phyloP scores from a whole-genome alignment of 2,113 vertebrate species.

The Trogon surrucura region DNA sequence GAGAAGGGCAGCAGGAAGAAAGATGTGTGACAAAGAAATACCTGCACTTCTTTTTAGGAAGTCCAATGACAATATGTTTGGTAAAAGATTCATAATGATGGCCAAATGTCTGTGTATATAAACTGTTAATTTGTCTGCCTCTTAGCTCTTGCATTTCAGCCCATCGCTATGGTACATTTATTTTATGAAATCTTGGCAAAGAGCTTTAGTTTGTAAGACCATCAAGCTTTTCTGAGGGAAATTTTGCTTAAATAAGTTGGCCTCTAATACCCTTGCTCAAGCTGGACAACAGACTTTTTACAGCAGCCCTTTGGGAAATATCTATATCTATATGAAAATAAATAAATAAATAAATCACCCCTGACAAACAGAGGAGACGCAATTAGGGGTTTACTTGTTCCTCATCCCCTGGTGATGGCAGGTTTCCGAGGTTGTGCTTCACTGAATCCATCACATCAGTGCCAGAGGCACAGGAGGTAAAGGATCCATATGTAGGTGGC shows the following conservation, averaged over 20 bases:
- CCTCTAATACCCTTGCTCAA: not conserved
- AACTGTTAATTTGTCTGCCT: not conserved
- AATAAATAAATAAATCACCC: not conserved
- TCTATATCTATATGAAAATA: too few species aligned
- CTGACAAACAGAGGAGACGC: not conserved
- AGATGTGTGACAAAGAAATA: not conserved
- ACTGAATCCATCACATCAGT: not conserved
- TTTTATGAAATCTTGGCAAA: not conserved
- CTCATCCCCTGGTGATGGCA: rapidly evolving
- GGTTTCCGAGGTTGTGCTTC: not conserved
- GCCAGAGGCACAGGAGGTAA: not conserved
- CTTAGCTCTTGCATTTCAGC: not conserved
- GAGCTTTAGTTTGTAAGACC: not conserved
- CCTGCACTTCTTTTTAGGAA: not conserved
- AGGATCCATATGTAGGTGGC: not conserved
- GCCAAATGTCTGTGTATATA: not conserved
- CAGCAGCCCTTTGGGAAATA: not conserved
- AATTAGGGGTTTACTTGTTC: not conserved
- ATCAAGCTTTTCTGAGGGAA: not conserved
- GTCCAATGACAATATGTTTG: not conserved
- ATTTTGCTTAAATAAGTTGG: not conserved
- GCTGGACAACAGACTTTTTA: not conserved
- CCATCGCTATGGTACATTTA: not conserved
- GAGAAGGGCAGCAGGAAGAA: not conserved
- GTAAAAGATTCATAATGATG: not conserved